Evolutionary conservation across 2,113 vertebrate species (phyloP).

Genomic region (Phalacrocorax pelagicus): DNA sequence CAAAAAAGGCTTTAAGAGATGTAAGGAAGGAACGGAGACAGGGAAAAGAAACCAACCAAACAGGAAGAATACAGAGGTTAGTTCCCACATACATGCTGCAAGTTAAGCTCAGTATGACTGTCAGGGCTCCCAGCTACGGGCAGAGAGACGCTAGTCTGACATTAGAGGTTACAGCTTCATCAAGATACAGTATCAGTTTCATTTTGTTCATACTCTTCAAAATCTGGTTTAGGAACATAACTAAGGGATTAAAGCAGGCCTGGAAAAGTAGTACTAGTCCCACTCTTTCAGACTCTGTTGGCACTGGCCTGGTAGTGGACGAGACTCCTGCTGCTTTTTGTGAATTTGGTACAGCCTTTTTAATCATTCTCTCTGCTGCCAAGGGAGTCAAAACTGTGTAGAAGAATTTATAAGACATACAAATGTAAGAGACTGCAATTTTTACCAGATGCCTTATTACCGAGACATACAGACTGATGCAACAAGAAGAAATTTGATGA

Average conservation of each 20-base stretch:
- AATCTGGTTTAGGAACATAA: neutral
- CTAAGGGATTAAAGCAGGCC: neutral
- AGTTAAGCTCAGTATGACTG: neutral
- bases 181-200: neutral
- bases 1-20: neutral
- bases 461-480: neutral
- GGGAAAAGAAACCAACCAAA: neutral
- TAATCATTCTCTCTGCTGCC: neutral
- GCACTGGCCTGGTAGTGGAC: neutral
- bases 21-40: neutral
- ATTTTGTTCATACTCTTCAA: neutral
- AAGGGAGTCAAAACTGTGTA: neutral
- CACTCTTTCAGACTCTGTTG: neutral
- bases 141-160: neutral
- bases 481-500: conserved; percentile 25
- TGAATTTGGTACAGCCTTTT: neutral
- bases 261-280: neutral
- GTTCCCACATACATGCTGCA: neutral
- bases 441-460: neutral
- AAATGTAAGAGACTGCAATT: neutral
- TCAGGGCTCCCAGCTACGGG: neutral
- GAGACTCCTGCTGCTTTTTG: neutral
- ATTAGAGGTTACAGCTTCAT: neutral
- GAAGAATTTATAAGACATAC: neutral
- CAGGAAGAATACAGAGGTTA: neutral